Evolutionary conservation across 2,888 invertebrate genomes (phyloP).

Genomic region (Chironomus tentans): DNA sequence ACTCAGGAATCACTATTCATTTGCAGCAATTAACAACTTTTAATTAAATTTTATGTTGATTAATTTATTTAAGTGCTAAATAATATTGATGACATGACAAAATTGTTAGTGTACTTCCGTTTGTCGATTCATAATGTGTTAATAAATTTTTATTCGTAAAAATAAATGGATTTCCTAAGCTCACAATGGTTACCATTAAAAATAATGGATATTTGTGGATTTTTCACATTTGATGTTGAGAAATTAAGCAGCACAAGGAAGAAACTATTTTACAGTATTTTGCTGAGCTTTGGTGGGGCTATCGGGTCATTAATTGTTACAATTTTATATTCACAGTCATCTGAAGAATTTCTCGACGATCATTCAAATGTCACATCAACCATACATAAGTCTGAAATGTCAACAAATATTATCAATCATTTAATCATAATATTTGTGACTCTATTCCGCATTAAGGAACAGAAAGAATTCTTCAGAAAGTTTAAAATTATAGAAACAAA

Average conservation of each 20-base stretch:
- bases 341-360: not conserved
- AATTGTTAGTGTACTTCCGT: no score
- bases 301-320: not conserved
- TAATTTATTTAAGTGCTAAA: no score
- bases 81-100: no score
- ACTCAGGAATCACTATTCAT: no score
- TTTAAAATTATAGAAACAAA: not conserved
- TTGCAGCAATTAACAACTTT: no score
- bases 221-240: not conserved
- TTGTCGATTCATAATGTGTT: no score
- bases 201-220: not conserved
- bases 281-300: not conserved
- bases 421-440: not conserved
- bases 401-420: not conserved
- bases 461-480: not conserved
- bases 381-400: not conserved
- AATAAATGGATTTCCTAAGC: not conserved
- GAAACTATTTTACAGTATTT: not conserved
- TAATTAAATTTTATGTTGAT: no score
- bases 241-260: not conserved
- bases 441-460: not conserved
- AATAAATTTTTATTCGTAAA: no score
- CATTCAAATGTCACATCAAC: not conserved
- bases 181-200: not conserved
- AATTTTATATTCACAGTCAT: not conserved